Evolutionary conservation across 2,113 vertebrate species (phyloP), one percentile per base, ranked within the genome.

Genomic region (Phalacrocorax brasilianus): DNA sequence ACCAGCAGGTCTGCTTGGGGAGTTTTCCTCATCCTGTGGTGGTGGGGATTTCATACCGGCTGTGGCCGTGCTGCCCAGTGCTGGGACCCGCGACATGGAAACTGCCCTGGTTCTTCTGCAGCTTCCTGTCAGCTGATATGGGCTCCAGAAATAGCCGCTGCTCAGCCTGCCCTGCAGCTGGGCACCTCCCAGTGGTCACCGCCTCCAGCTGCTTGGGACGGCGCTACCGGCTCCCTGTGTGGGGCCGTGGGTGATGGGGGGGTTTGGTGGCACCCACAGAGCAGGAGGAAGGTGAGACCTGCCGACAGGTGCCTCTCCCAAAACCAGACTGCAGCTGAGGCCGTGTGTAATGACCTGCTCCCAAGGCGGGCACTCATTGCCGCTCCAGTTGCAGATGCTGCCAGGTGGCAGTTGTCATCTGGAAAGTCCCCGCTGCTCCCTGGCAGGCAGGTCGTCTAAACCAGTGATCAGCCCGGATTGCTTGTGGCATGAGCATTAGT

Each of bases 371-470:
- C 1, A 0, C 71, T 94, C 91, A 95, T 96, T 91, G 93, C 76
- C 3, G 8, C 52, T 91, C 75, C 44, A 24, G 66, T 79, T 88
- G 76, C 12, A 11, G 89, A 62, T 82, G 49, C 67, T 96, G 92
- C 82, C 94, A 94, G 91, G 91, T 96, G 94, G 45, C 89, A 72
- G 56, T 22, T 96, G 94, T 95, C 92, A 92, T 92, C 87, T 75
- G 96, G 97, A 95, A 97, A 97, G 91, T 97, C 96, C 97, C 96
- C 40, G 75, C 78, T 2, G 1, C 82, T 94, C 92, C 92, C 87
- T 92, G 85, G 83, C 61, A 87, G 80, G 63, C 81, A 78, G 77
- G 76, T 96, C 95, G 85, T 68, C 86, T 66, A 26, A 84, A 65
- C 47, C 12, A 5, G 73, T 66, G 75, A 74, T 76, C 67, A 53